Conservation (phyloP, 2,113 vertebrate genomes). For the Axis porcinus region DNA sequence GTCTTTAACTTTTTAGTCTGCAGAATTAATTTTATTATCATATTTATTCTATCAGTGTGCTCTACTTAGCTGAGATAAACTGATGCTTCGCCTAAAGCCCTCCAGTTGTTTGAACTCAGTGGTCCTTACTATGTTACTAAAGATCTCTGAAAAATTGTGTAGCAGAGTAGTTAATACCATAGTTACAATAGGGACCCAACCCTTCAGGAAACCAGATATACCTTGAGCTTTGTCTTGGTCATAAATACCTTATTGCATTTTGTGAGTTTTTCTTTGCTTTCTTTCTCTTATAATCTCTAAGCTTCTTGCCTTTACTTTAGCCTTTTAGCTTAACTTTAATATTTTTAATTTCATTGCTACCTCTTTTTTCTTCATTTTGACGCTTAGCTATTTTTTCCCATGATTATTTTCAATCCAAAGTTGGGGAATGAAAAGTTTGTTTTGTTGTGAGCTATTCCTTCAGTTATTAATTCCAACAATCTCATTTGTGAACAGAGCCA, state of each 20-base stretch:
- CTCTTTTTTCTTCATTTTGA: conserved; percentile 18
- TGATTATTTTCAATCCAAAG: neutral
- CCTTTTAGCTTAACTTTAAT: neutral
- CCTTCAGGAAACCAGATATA: neutral
- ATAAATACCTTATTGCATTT: neutral
- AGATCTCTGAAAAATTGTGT: neutral
- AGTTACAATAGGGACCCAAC: neutral
- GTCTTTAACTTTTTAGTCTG: neutral
- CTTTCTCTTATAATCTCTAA: neutral
- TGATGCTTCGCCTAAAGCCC: neutral
- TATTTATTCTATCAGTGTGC: neutral
- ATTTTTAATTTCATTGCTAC: neutral
- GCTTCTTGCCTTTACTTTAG: neutral
- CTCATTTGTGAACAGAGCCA: neutral
- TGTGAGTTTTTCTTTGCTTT: neutral
- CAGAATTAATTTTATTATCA: neutral
- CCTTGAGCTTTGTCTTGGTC: neutral
- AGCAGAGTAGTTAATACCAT: neutral
- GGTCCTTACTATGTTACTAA: neutral
- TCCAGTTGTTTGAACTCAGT: neutral
- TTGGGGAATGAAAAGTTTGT: neutral
- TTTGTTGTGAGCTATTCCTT: neutral
- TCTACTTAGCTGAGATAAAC: neutral
- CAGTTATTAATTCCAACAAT: conserved; percentile 7
- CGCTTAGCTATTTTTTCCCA: neutral